A percentile compares a stretch with the other conserved stretches of the same genome.
Evolutionary conservation across 53 echinoderm and acorn worm genomes (phyloP).

Genomic region (Actinopyga echinites): DNA sequence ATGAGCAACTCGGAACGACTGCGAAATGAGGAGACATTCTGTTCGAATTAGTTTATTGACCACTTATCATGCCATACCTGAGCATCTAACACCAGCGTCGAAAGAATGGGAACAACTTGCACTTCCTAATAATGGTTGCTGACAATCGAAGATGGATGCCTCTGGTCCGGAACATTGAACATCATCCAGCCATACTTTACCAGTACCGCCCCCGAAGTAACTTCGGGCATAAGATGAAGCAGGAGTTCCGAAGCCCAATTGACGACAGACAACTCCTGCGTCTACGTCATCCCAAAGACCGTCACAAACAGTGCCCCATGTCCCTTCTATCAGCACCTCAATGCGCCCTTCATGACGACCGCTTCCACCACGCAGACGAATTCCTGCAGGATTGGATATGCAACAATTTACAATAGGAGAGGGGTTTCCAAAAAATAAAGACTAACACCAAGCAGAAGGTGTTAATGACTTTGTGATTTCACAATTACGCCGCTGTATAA

Average conservation of each 20-base stretch:
- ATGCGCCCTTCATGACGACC: slow-evolving; percentile 38
- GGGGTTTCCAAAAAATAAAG: no score
- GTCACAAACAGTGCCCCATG: slow-evolving; percentile 69
- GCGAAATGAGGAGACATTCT: no score
- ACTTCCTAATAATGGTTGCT: not conserved
- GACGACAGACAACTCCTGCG: slow-evolving; percentile 61
- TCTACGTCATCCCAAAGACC: slow-evolving; percentile 55
- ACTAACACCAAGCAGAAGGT: no score
- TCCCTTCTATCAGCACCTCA: slow-evolving; percentile 47
- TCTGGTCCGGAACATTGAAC: slow-evolving; percentile 22
- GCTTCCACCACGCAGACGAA: no score
- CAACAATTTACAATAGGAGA: no score
- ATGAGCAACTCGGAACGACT: no score
- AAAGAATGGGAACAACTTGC: not conserved
- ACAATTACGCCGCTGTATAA: no score
- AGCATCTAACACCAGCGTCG: not conserved
- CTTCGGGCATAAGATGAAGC: not conserved
- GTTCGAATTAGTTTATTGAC: no score
- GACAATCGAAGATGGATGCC: not conserved
- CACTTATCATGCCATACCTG: not conserved
- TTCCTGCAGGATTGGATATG: no score
- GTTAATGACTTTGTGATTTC: no score
- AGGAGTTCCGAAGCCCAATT: slow-evolving; percentile 49
- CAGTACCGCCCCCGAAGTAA: slow-evolving; percentile 50
- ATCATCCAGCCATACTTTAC: slow-evolving; percentile 34